Conservation (phyloP, 2,888 invertebrate genomes). For the Emmelina monodactyla region DNA sequence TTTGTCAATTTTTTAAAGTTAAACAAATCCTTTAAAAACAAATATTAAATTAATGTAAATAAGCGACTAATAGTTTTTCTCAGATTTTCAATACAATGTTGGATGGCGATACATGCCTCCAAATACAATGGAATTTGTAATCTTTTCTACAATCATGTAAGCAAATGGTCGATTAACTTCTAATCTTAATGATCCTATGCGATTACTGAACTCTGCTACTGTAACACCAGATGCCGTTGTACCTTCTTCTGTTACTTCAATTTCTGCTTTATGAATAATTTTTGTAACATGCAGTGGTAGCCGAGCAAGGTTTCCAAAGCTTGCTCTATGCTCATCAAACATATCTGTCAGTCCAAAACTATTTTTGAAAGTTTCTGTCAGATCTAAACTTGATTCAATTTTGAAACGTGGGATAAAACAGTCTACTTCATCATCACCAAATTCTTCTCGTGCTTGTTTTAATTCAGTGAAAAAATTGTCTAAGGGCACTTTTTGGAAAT, state of each 20-base stretch:
- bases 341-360: slow-evolving; percentile 58
- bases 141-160: slow-evolving; percentile 72
- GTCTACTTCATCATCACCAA: slow-evolving; percentile 69
- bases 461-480: slow-evolving; percentile 59
- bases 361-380: slow-evolving; percentile 55
- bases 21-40: too few species aligned
- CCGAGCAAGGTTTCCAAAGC: slow-evolving; percentile 50
- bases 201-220: slow-evolving; percentile 49
- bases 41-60: too few species aligned
- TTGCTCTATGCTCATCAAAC: slow-evolving; percentile 51
- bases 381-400: slow-evolving; percentile 62
- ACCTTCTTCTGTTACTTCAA: slow-evolving; percentile 78
- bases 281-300: slow-evolving; percentile 63
- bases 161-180: slow-evolving; percentile 72
- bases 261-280: slow-evolving; percentile 73
- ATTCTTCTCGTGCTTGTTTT: slow-evolving; percentile 49
- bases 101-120: slow-evolving; percentile 47
- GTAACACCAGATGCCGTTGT: slow-evolving; percentile 73
- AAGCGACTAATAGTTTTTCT: too few species aligned
- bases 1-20: too few species aligned
- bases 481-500: slow-evolving; percentile 50
- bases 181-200: slow-evolving; percentile 65
- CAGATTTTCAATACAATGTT: slow-evolving; percentile 27
- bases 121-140: slow-evolving; percentile 50
- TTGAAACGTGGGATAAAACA: slow-evolving; percentile 71